Percentiles rank a stretch among this genome's conserved stretches.
Conservation (phyloP, 2,113 vertebrate species). For the Panurus biarmicus region DNA sequence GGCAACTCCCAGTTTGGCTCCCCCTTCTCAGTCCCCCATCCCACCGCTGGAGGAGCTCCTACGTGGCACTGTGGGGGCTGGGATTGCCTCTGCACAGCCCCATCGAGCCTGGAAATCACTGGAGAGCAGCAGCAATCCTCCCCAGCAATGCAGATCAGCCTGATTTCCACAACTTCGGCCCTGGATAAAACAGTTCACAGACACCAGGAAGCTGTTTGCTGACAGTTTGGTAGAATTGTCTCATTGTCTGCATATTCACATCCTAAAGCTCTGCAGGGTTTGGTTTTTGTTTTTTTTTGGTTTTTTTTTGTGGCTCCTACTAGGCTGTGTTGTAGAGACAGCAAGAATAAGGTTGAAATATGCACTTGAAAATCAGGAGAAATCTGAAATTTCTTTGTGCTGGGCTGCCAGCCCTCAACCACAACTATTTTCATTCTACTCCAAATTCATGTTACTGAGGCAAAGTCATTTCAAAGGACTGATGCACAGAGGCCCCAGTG, state of each 20-base stretch:
- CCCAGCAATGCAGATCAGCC: neutral
- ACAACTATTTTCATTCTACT: neutral
- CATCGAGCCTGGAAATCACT: fast-evolving
- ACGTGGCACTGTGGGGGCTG: slow-evolving; percentile 63
- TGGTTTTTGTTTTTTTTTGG: no score
- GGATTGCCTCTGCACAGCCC: neutral
- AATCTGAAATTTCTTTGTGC: neutral
- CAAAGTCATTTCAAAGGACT: neutral
- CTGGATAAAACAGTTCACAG: neutral
- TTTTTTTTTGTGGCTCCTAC: neutral
- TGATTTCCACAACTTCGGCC: neutral
- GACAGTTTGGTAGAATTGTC: neutral
- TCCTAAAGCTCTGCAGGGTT: neutral
- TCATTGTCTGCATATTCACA: neutral
- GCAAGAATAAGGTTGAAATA: neutral
- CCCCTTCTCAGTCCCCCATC: neutral
- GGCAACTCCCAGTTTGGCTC: slow-evolving; percentile 23
- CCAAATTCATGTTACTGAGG: neutral
- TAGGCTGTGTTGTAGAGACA: neutral
- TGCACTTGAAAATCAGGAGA: neutral
- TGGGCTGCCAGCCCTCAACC: neutral
- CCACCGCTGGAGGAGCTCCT: neutral
- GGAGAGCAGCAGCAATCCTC: neutral
- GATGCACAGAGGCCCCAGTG: neutral
- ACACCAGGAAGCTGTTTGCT: neutral